These are phyloP conservation scores for Pteronotus mesoamericanus DNA, from an alignment of 2,797 vertebrate species.

Conservation along the genomic window DNA sequence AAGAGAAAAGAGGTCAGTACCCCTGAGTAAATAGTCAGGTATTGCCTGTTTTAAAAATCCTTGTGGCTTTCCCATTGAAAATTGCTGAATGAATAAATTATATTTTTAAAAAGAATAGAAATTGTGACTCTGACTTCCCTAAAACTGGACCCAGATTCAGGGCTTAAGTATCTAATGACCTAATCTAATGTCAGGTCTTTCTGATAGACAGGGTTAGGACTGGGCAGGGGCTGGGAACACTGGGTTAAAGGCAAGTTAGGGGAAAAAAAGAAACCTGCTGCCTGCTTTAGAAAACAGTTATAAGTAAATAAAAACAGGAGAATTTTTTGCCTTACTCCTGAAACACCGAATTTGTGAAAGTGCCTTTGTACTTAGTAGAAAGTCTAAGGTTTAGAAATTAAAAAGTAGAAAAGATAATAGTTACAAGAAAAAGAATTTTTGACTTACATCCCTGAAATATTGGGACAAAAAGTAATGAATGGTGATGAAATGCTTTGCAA, in stretches of 20 bases:
- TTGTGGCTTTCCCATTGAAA: neutral
- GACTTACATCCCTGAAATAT: neutral
- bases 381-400: neutral
- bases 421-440: neutral
- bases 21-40: neutral
- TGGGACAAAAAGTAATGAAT: neutral
- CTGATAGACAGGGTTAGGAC: neutral
- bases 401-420: slow-evolving; percentile 5
- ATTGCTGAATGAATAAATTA: neutral
- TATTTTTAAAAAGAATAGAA: neutral
- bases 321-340: neutral
- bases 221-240: neutral
- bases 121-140: neutral
- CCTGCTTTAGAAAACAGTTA: neutral
- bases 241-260: neutral
- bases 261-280: neutral
- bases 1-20: neutral
- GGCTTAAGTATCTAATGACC: neutral
- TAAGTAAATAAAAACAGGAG: neutral
- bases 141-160: neutral
- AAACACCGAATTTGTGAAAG: neutral
- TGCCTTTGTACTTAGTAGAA: neutral
- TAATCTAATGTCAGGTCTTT: neutral
- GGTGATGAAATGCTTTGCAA: neutral
- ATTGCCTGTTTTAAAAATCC: neutral